Evolutionary conservation across 2,113 vertebrate species (phyloP).

Genomic region (Xenus cinereus): DNA sequence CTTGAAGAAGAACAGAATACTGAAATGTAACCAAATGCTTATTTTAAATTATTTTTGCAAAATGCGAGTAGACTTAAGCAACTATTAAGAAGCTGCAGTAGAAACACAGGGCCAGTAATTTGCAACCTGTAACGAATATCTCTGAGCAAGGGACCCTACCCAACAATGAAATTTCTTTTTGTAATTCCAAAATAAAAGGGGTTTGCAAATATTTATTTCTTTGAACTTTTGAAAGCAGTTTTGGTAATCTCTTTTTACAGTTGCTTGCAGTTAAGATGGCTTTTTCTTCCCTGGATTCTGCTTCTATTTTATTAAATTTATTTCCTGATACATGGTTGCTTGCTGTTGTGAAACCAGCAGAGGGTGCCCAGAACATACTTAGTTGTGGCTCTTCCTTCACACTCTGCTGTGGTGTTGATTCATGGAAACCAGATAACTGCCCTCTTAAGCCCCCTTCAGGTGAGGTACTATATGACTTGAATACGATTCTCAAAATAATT

Average conservation of each 20-base stretch:
- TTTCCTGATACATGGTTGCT: neutral
- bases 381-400: neutral
- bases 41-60: neutral
- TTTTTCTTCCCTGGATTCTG: neutral
- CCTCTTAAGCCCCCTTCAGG: neutral
- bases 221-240: neutral
- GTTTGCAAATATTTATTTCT: neutral
- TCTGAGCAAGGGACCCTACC: neutral
- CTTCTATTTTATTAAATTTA: neutral
- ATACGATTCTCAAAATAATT: neutral
- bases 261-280: neutral
- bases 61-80: neutral
- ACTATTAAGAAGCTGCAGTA: neutral
- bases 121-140: neutral
- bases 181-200: neutral
- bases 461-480: neutral
- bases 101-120: neutral
- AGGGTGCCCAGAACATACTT: neutral
- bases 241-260: neutral
- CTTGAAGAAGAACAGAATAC: neutral
- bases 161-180: neutral
- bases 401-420: neutral
- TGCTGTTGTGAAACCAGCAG: slow-evolving; percentile 31
- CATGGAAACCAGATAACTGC: neutral
- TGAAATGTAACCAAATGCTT: neutral